Evolutionary conservation across 2,113 vertebrate genomes (phyloP).

Genomic region (Cynoglossus semilaevis): DNA sequence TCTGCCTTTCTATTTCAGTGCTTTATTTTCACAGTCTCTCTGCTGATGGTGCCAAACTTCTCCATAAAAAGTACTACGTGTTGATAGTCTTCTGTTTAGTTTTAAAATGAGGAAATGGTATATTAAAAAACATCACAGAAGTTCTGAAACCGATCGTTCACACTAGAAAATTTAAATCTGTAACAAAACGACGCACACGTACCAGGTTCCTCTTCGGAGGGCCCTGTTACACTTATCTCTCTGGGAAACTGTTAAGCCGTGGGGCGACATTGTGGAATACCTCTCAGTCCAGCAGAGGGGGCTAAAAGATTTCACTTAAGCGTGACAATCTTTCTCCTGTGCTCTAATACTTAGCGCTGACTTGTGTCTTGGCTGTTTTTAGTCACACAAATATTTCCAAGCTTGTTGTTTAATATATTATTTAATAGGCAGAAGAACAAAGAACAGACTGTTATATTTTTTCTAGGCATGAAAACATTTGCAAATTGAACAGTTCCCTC

Average conservation of each 20-base stretch:
- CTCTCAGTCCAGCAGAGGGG: conserved; percentile 58
- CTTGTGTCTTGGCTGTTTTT: background rate
- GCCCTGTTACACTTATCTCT: background rate
- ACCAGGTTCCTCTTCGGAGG: background rate
- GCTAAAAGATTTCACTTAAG: conserved; percentile 46
- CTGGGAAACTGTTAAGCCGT: background rate
- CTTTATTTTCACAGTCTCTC: conserved; percentile 1
- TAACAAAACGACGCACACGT: background rate
- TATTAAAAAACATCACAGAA: conserved; percentile 3
- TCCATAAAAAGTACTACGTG: too few species aligned
- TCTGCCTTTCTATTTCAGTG: background rate
- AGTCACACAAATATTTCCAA: too few species aligned
- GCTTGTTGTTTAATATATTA: too few species aligned
- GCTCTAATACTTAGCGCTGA: too few species aligned
- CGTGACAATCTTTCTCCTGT: background rate
- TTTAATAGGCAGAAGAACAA: too few species aligned
- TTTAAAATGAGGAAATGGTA: conserved; percentile 6
- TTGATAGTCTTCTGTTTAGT: too few species aligned
- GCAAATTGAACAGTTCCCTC: too few species aligned
- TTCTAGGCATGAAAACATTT: too few species aligned
- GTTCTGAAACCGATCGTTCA: background rate
- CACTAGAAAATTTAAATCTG: background rate
- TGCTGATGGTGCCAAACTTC: background rate
- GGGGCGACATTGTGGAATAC: background rate
- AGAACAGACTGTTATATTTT: too few species aligned